phyloP scores from a whole-genome alignment of 64 coral and sea anemone species.

The Pocillopora verrucosa region DNA sequence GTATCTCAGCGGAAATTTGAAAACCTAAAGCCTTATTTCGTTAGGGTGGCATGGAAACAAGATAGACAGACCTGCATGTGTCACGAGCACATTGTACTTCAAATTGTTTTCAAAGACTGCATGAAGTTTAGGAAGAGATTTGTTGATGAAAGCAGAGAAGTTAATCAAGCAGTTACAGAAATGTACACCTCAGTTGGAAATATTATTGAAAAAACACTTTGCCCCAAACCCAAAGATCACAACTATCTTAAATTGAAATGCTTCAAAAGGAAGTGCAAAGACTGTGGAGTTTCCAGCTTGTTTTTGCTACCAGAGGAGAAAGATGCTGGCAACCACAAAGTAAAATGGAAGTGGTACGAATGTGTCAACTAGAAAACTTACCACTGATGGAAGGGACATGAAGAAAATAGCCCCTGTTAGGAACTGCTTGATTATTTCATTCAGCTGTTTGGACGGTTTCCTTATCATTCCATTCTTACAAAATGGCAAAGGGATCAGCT shows the following conservation, averaged over 20 bases:
- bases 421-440: constrained; percentile 40
- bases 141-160: no score
- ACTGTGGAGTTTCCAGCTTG: constrained; percentile 28
- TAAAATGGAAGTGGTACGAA: constrained; percentile 29
- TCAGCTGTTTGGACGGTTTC: not conserved
- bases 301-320: not conserved
- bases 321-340: not conserved
- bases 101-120: constrained; percentile 26
- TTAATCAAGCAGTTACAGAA: no score
- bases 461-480: constrained; percentile 33
- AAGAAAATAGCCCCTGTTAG: constrained; percentile 45
- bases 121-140: constrained; percentile 38
- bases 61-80: constrained; percentile 23
- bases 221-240: constrained; percentile 27
- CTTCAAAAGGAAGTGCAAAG: constrained; percentile 20
- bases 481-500: constrained; percentile 53
- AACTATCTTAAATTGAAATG: constrained; percentile 32
- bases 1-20: constrained; percentile 39
- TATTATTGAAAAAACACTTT: constrained; percentile 29
- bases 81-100: not conserved
- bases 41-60: constrained; percentile 15
- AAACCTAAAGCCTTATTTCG: constrained; percentile 51
- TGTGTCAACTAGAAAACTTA: constrained; percentile 20
- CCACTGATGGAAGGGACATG: constrained; percentile 16
- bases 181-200: not conserved